phyloP scores from a whole-genome alignment of 92 coral and sea anemone species.

The Montipora capitata region DNA sequence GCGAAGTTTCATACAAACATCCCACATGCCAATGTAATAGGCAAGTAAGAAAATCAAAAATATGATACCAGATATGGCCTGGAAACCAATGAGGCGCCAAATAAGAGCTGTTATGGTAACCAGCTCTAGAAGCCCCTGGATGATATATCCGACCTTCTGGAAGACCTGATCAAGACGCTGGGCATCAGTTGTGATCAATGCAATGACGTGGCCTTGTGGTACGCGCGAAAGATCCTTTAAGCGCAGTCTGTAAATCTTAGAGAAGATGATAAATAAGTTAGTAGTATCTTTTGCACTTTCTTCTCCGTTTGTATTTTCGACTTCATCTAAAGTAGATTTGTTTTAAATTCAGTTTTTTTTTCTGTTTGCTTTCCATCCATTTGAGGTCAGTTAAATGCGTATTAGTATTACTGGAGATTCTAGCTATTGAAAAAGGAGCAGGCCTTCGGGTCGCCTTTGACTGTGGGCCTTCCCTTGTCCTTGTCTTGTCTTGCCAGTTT shows the following conservation, averaged over 20 bases:
- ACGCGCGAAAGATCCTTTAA: conserved; percentile 81
- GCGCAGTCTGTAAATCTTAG: conserved; percentile 75
- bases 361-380: no score
- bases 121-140: conserved; percentile 82
- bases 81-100: conserved; percentile 91
- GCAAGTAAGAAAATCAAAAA: conserved; percentile 81
- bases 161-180: conserved; percentile 82
- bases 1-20: conserved; percentile 84
- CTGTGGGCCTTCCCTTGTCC: no score
- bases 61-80: conserved; percentile 85
- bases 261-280: background rate
- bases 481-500: no score
- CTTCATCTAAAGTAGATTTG: no score
- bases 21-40: conserved; percentile 92
- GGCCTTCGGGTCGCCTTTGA: no score
- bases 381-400: no score
- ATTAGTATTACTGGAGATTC: no score
- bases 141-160: conserved; percentile 80
- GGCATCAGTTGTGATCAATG: conserved; percentile 77
- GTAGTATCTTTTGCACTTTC: no score
- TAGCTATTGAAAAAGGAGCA: no score
- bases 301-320: no score
- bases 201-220: conserved; percentile 65
- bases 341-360: no score
- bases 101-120: conserved; percentile 81